A percentile compares a stretch with the other conserved stretches of the same genome.
These are phyloP conservation scores for Lamprotornis superbus DNA, from an alignment of 2,113 vertebrate genomes.

Conservation along the genomic window DNA sequence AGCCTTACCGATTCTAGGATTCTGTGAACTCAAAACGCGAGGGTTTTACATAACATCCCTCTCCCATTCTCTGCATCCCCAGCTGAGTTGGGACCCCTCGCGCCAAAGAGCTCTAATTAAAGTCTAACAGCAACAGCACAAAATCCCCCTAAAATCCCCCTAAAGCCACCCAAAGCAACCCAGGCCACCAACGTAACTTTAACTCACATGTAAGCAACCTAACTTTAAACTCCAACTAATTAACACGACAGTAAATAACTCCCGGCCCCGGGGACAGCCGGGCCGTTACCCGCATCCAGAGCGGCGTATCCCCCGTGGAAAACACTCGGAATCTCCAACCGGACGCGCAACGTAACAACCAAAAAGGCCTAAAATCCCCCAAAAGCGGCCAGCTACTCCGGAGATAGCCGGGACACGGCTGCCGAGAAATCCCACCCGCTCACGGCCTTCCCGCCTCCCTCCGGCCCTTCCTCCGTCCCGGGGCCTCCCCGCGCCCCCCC, in stretches of 20 bases:
- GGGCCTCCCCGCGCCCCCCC: neutral
- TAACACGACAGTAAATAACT: neutral
- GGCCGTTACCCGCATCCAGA: neutral
- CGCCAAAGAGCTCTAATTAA: neutral
- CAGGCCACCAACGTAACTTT: fast-evolving
- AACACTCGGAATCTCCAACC: neutral
- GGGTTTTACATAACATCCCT: neutral
- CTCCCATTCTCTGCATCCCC: neutral
- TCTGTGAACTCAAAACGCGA: no score
- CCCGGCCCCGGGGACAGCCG: neutral
- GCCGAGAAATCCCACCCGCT: neutral
- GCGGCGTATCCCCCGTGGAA: neutral
- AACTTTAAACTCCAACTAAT: neutral
- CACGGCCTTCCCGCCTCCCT: neutral
- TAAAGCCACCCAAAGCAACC: neutral
- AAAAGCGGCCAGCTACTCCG: no score
- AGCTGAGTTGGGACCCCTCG: neutral
- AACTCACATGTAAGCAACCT: fast-evolving
- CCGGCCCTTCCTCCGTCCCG: neutral
- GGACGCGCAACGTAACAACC: no score
- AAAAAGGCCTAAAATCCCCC: neutral
- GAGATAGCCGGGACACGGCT: fast-evolving
- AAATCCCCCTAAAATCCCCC: no score
- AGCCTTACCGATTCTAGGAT: fast-evolving
- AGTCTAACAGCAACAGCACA: neutral